Base-by-base conservation (phyloP, 2,113 vertebrate species). In the Nycticryphes semicollaris region DNA sequence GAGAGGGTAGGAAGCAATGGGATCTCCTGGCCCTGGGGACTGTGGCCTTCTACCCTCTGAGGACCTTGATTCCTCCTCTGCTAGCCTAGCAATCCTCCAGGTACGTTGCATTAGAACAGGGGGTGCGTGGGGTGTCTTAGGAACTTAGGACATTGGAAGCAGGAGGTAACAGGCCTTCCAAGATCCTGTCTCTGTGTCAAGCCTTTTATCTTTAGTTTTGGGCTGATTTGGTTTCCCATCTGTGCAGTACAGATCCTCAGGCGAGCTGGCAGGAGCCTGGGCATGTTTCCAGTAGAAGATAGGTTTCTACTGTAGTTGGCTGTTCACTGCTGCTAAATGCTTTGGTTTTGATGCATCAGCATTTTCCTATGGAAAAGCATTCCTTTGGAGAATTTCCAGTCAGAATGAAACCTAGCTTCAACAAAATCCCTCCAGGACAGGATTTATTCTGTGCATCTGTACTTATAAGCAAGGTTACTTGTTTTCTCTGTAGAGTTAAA, bases 301-400 rank as follows among this genome's bases (percentile, higher is more conserved):
- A 84, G 68, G 35, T 89, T 94, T 94, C 84, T 64, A 89, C 73
- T 77, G 60, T 13, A 67, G 72, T 43, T 94, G 85, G 74, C 82
- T 67, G 94, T 85, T 93, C 68, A n/a, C 67, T 62, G 1, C 43
- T 72, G 87, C 56, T 78, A 56, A 92, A 82, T 39, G 60, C 56
- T 87, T 78, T 30, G 9, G 12, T 22, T 91, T 80, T 92, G 84
- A 89, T 74, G 79, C 94, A 83, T 90, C 79, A n/a, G 85, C 91
- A 45, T 86, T 97, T 97, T 97, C 94, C 92, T 95, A 91, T 92
- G 94, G 91, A 95, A 96, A 96, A 96, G 94, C 69, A 82, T 78
- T 94, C 86, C 51, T 91, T 94, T 91, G 84, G 96, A 94, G 87
- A 75, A 78, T 56, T 92, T 94, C 94, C 91, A 96, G 91, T 91